Evolutionary conservation across 2,797 vertebrate species (phyloP), one percentile per base, ranked within the genome.

Genomic region (Oophaga sylvatica): DNA sequence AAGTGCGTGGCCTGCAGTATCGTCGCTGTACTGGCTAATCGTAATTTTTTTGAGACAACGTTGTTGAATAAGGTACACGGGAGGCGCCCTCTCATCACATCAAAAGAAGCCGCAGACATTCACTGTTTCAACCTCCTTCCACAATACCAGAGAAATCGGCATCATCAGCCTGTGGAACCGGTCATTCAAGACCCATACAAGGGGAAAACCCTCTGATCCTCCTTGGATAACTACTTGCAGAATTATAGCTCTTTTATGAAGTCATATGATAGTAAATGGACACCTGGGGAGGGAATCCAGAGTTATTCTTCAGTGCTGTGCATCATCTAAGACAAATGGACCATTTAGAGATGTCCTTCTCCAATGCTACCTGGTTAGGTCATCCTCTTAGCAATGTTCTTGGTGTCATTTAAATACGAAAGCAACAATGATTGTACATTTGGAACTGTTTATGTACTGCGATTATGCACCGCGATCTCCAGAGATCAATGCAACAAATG

Each of bases 121-220:
- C 35, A 22, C 71, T 68, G 9, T 68, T 82, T 70, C 22, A 83
- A 31, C 35, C 48, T 82, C 75, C 12, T 78, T 71, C 26, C 68
- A 57, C 53, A 60, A 35, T 60, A 17, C 6, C 1, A 20, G 26
- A 59, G 60, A 31, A 60, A 35, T 60, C n/a, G 0, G 15, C 59
- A 35, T 41, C 26, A n/a, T 45, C 45, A 75, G n/a, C 68, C 1
- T 19, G 56, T 62, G 53, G 31, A 84, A 84, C 68, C 16, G 31
- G 82, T 84, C 59, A 41, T 73, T 62, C 82, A 62, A 62, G 67
- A 56, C 6, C 48, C 48, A 17, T 60, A 48, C 29, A 75, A 73
- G 56, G 26, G 56, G 45, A 73, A 73, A 84, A 60, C 29, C 31
- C 29, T 84, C 8, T 62, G 57, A 84, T 75, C 68, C 68, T 84